These are phyloP conservation scores for Dioctria linearis DNA, from an alignment of 2,888 invertebrate species.

Conservation along the genomic window DNA sequence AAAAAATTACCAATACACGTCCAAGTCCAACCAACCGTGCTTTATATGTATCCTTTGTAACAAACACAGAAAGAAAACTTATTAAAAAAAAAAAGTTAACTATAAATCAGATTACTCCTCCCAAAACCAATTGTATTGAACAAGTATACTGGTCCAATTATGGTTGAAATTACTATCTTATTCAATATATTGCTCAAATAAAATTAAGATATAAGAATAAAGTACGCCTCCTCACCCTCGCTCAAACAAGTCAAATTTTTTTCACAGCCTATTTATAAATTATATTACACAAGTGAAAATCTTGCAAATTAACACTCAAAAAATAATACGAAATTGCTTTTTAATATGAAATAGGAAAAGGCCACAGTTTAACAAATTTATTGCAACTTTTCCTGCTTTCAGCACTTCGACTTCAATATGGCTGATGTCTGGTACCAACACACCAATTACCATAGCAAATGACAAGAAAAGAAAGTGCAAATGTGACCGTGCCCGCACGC, in stretches of 20 bases:
- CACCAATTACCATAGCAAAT: background rate
- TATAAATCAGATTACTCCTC: constrained; percentile 12
- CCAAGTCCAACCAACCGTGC: constrained; percentile 30
- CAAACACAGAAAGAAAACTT: constrained; percentile 7
- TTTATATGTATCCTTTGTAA: constrained; percentile 14
- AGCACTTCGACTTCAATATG: constrained; percentile 23
- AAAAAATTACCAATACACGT: constrained; percentile 5
- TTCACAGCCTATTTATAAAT: constrained; percentile 41
- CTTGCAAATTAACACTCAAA: background rate
- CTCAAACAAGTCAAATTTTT: constrained; percentile 10
- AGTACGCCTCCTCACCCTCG: constrained; percentile 24
- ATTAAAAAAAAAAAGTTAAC: constrained; percentile 8
- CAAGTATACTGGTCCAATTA: background rate
- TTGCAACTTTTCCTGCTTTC: constrained; percentile 24
- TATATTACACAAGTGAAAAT: constrained; percentile 12
- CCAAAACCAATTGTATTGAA: background rate
- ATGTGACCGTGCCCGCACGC: background rate
- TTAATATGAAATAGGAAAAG: constrained; percentile 34
- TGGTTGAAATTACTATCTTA: background rate
- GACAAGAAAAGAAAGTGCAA: constrained; percentile 32
- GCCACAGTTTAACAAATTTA: constrained; percentile 39
- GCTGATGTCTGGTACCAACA: constrained; percentile 29
- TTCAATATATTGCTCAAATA: constrained; percentile 13
- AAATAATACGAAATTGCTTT: constrained; percentile 20
- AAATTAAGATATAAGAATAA: constrained; percentile 7